These are phyloP conservation scores for Ammodytes dubius DNA, from an alignment of 2,113 vertebrate species.

Conservation along the genomic window DNA sequence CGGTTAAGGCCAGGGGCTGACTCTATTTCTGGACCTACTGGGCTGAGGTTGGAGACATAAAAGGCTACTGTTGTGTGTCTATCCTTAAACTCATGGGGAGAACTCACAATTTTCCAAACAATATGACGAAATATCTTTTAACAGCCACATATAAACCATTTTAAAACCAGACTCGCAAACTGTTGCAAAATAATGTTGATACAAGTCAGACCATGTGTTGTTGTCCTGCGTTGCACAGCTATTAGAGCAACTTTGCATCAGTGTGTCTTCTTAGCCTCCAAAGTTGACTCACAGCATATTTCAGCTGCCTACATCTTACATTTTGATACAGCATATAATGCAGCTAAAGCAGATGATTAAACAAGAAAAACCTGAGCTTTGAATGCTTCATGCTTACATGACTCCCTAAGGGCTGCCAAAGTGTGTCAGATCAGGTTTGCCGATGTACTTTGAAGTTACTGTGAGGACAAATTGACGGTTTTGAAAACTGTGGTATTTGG, in stretches of 20 bases:
- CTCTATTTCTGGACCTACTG: constrained; percentile 72
- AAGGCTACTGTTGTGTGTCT: constrained; percentile 49
- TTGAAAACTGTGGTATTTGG: constrained; percentile 27
- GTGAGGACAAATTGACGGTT: constrained; percentile 49
- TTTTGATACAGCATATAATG: not conserved
- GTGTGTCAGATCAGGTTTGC: constrained; percentile 44
- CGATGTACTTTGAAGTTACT: constrained; percentile 36
- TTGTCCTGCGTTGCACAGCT: not conserved
- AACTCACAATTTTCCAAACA: not conserved
- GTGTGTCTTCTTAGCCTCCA: not conserved
- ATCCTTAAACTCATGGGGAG: constrained; percentile 7
- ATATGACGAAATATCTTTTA: not conserved
- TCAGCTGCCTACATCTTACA: not conserved
- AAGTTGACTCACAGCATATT: not conserved
- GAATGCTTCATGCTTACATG: not conserved
- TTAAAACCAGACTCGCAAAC: not conserved
- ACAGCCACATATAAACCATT: not conserved
- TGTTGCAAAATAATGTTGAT: not conserved
- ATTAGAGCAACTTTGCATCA: not conserved
- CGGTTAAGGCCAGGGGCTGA: constrained; percentile 34
- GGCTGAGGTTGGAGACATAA: constrained; percentile 45
- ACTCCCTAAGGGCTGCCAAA: not conserved
- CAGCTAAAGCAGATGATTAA: constrained; percentile 2
- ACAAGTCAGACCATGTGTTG: constrained; percentile 1
- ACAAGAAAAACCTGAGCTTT: constrained; percentile 7